Conservation (phyloP, 2,113 vertebrate species). For the Ceyx cyanopectus region DNA sequence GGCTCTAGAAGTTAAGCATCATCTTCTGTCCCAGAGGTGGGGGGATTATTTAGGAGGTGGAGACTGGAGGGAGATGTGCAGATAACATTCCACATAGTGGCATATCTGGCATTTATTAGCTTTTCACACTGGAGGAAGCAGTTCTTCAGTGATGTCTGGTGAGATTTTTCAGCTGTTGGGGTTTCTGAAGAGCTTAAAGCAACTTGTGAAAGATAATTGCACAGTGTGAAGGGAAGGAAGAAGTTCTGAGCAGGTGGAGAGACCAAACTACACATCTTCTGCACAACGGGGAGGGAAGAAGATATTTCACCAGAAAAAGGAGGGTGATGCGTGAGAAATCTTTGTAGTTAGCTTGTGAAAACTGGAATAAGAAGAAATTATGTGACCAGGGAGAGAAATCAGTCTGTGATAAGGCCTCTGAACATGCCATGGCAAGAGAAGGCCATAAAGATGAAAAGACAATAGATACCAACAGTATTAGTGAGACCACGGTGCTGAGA, state of each 20-base stretch:
- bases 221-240: constrained; percentile 10
- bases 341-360: constrained; percentile 14
- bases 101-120: background rate
- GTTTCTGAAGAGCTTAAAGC: background rate
- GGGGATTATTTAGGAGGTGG: background rate
- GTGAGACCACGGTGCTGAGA: background rate
- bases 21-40: background rate
- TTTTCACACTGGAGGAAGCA: background rate
- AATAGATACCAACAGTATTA: background rate
- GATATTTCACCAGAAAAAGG: background rate
- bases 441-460: background rate
- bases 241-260: background rate
- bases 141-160: background rate
- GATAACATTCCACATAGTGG: background rate
- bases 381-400: background rate
- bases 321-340: background rate
- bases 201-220: constrained; percentile 24
- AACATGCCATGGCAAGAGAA: background rate
- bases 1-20: background rate
- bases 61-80: background rate
- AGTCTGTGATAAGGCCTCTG: background rate
- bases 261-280: background rate
- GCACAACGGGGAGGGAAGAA: background rate
- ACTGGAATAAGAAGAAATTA: background rate
- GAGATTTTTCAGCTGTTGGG: constrained; percentile 5